Evolutionary conservation across 2,113 vertebrate genomes (phyloP).

Genomic region (Tachysurus fulvidraco): DNA sequence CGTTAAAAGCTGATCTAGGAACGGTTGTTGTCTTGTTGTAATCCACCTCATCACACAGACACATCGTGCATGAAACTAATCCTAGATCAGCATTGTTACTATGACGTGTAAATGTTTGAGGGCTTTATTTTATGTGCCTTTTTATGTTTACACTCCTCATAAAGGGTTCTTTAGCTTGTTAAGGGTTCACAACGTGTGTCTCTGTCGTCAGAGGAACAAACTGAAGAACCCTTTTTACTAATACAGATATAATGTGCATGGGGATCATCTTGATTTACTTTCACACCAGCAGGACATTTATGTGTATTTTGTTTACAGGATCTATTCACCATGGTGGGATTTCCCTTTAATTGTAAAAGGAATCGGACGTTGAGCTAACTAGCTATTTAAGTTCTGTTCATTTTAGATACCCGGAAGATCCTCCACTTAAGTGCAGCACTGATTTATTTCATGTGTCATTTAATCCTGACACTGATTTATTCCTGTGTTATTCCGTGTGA

Average conservation of each 20-base stretch:
- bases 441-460: background rate
- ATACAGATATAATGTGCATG: background rate
- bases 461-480: background rate
- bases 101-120: background rate
- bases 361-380: background rate
- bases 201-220: background rate
- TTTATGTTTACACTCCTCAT: background rate
- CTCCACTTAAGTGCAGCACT: background rate
- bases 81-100: background rate
- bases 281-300: slow-evolving; percentile 17
- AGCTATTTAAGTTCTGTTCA: background rate
- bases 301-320: background rate
- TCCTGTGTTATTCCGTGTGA: background rate
- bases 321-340: too few species aligned
- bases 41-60: too few species aligned
- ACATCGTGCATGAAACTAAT: background rate
- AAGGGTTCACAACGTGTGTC: background rate
- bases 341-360: too few species aligned
- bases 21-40: background rate
- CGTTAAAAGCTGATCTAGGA: background rate
- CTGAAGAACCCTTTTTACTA: background rate
- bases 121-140: background rate
- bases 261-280: background rate
- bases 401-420: background rate
- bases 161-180: background rate